Evolutionary conservation across 2,888 invertebrate species (phyloP), one percentile per base, ranked within the genome.

Genomic region (Lycophotia porphyrea): DNA sequence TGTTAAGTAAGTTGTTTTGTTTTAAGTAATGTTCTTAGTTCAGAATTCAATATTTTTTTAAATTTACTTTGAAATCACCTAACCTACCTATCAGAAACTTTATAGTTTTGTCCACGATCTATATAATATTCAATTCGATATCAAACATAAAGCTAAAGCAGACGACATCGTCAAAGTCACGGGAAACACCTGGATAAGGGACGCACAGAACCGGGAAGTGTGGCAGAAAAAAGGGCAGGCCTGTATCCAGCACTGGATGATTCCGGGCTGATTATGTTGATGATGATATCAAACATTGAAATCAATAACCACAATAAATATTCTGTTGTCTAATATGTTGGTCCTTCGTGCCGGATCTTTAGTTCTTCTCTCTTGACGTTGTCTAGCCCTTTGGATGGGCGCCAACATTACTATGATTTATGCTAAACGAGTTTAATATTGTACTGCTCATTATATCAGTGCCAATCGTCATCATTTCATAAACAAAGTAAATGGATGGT

Each of bases 11-110:
- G 15, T 55, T 65, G 55, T 58, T 49, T 72, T 69, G 47, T 77
- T 72, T 55, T 63, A 61, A 76, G 63, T 67, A 36, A 72, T 71
- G 55, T 31, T 44, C 44, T 69, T 31, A 55, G 44, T 49, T 55
- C 4, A 27, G 5, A 36, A 60, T 44, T 64, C 21, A 58, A 70
- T 65, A 15, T 39, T 75, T 65, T n/a, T n/a, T n/a, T n/a, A n/a
- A n/a, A n/a, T n/a, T n/a, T n/a, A n/a, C 15, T 7, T 55, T 55
- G 8, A 27, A 27, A 55, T 42, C 15, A 42, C 15, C n/a, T 4
- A 24, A 15, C n/a, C 15, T 27, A 15, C n/a, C 13, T 21, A 34
- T 27, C 64, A 42, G 9, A 42, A 15, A 61, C 21, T 21, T 34
- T 18, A 24, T 47, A 21, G 9, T 67, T 44, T 47, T 64, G 15